Evolutionary conservation across 2,797 vertebrate genomes (phyloP), one percentile per base, ranked within the genome.

Genomic region (Betta splendens): DNA sequence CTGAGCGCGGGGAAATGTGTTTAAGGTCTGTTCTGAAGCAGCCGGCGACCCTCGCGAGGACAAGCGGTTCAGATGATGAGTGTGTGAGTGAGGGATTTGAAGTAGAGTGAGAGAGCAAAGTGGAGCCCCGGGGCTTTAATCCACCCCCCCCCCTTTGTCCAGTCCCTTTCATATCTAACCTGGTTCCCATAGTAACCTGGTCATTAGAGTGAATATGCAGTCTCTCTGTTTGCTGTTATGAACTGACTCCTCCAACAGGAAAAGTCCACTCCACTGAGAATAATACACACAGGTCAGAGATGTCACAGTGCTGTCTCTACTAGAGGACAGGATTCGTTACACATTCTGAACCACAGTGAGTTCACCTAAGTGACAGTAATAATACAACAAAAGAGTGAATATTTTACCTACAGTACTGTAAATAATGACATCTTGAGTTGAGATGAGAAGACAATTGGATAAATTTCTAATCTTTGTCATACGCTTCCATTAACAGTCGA

Each of bases 131-230:
- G 72, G 83, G 49, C 2, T 12, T 47, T 49, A n/a, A n/a, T n/a
- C n/a, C n/a, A n/a, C n/a, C n/a, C n/a, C n/a, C 10, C 9, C 6
- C 15, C 16, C 11, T 9, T 20, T n/a, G 55, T 75, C 52, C 65
- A 77, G 62, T 39, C 61, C 61, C 83, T 72, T 78, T 84, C 69
- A 64, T 80, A 79, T 72, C 46, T 75, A 73, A 89, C 84, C 82
- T 89, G 84, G 90, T 92, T 92, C 85, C 90, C 80, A 90, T 87
- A 81, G 91, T 79, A 90, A 92, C 88, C 40, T 9, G 47, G 73
- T 85, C 81, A 86, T 90, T 85, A 85, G 61, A 67, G 1, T 23
- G 68, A 57, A 64, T 59, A 53, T 65, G 77, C 37, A 9, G 49
- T 47, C 57, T 35, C 55, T 70, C 21, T 64, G 55, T 76, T 74